phyloP scores from a whole-genome alignment of 2,888 invertebrate species.

The Celastrina argiolus region DNA sequence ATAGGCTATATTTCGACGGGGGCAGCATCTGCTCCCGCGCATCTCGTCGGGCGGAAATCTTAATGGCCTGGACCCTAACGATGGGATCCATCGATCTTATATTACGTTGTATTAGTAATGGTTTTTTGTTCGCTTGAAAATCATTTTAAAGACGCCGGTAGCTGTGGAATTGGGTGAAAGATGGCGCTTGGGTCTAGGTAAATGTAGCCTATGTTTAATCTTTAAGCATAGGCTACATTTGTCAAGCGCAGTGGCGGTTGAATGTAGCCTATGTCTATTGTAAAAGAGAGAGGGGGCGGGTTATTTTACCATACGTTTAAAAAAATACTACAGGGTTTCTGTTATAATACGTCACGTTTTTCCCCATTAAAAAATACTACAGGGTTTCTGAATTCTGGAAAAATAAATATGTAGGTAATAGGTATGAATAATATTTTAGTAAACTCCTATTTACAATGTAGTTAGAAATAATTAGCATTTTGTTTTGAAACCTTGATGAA shows the following conservation, averaged over 20 bases:
- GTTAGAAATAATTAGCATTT: not conserved
- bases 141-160: conserved; percentile 12
- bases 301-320: too few species aligned
- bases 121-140: conserved; percentile 27
- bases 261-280: too few species aligned
- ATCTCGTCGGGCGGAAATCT: conserved; percentile 73
- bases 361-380: too few species aligned
- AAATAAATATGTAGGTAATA: not conserved
- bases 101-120: conserved; percentile 46
- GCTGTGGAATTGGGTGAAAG: not conserved
- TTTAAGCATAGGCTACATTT: not conserved
- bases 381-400: too few species aligned
- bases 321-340: too few species aligned
- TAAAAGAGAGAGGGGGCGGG: too few species aligned
- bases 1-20: conserved; percentile 39
- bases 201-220: not conserved
- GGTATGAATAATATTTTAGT: not conserved
- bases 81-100: conserved; percentile 69
- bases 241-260: too few species aligned
- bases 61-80: conserved; percentile 76
- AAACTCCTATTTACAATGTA: not conserved
- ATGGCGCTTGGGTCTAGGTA: not conserved
- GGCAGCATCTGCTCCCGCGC: conserved; percentile 58
- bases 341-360: too few species aligned
- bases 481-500: not conserved